Percentiles rank a stretch among this genome's conserved stretches.
Evolutionary conservation across 1,140 invertebrate genomes (phyloP).

Genomic region (Stegodyphus dumicola): DNA sequence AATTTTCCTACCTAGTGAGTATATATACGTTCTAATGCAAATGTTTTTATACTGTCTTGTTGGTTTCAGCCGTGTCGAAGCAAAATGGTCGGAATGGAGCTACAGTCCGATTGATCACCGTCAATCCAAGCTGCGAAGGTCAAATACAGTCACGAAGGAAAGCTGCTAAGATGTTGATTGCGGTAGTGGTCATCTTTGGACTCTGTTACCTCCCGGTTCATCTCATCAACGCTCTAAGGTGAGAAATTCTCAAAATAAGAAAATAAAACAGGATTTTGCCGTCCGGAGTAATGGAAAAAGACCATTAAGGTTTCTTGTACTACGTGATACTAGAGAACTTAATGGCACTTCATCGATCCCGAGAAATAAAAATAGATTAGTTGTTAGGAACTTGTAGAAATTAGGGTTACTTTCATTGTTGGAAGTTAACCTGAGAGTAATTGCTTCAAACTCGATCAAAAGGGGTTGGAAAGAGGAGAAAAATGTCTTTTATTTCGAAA

Average conservation of each 20-base stretch:
- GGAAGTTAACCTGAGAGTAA: too few species aligned
- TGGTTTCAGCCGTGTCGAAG: not conserved
- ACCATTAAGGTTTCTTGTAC: not conserved
- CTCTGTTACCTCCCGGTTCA: slow-evolving; percentile 91
- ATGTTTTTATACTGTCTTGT: not conserved
- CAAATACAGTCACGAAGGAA: slow-evolving; percentile 84
- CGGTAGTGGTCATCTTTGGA: slow-evolving; percentile 88
- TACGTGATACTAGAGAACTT: not conserved
- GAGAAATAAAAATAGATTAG: too few species aligned
- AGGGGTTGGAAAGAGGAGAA: too few species aligned
- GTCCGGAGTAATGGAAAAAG: not conserved
- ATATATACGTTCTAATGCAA: too few species aligned
- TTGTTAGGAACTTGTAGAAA: too few species aligned
- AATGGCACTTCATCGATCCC: too few species aligned
- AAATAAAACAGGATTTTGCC: not conserved
- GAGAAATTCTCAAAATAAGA: slow-evolving; percentile 59
- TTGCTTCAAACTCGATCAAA: too few species aligned
- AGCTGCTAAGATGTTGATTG: slow-evolving; percentile 92
- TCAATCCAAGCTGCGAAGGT: slow-evolving; percentile 44
- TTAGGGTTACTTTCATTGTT: too few species aligned
- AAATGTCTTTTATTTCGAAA: too few species aligned
- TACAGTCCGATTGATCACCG: slow-evolving; percentile 17
- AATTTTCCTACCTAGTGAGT: too few species aligned
- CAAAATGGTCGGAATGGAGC: slow-evolving; percentile 35
- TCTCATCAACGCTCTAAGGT: slow-evolving; percentile 84